Base-by-base conservation (phyloP, 2,797 vertebrate genomes). In the Petrocephalus sullivani region DNA sequence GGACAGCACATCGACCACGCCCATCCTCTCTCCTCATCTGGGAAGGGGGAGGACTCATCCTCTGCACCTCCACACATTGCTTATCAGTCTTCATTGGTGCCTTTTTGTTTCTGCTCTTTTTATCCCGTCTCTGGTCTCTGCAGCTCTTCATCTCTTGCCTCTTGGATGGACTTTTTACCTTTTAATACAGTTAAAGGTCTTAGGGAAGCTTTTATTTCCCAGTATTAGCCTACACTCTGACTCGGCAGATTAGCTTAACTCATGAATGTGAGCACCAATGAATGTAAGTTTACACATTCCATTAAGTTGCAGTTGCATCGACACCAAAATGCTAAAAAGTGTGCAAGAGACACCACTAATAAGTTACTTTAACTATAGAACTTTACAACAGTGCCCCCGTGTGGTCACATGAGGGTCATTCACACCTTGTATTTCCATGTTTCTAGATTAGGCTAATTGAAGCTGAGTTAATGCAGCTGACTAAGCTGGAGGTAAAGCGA, bases 401-500 rank as follows among this genome's bases (percentile, higher is more conserved):
- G 49, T 83, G 81, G 81, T 86, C 84, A 41, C 51, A 54, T 86
- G 28, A 49, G 57, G 85, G 9, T 57, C 14, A 60, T 88, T 88
- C 51, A 78, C 84, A 57, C 82, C 49, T 60, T 88, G 58, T 95
- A 54, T 93, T 97, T 93, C 96, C 96, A 28, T 98, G 95, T 98
- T 95, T 96, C 95, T 97, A 99, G 98, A 99, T 99, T 97, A 98
- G 96, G 93, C 96, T 98, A 95, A 99, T 99, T 96, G 98, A 99
- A 94, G 95, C 91, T 94, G 98, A 99, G 94, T 97, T 99, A 97
- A 96, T 97, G 97, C 98, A 98, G 95, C 93, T 99, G 96, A 98
- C 98, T 94, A 97, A 97, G 95, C 96, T 99, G 97, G 98, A 99
- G 95, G 95, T 99, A 96, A 98, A 98, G 96, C 98, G 96, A 95